Percentiles rank a stretch among this genome's conserved stretches.
These are phyloP conservation scores for Ranitomeya imitator DNA, from an alignment of 2,113 vertebrate genomes.

Conservation along the genomic window DNA sequence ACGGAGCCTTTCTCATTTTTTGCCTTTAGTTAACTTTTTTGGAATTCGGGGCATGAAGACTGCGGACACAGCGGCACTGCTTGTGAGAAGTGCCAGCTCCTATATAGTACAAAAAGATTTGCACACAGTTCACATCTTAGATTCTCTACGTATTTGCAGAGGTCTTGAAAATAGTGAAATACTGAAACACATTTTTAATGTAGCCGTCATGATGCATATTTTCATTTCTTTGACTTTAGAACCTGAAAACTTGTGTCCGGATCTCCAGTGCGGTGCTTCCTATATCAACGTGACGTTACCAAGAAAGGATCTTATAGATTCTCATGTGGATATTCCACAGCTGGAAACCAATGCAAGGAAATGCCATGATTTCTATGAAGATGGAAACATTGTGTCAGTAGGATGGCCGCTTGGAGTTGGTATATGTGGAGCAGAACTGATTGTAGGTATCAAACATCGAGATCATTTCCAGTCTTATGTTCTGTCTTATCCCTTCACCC, in stretches of 20 bases:
- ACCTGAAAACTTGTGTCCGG: conserved; percentile 41
- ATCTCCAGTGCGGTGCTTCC: conserved; percentile 55
- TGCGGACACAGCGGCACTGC: no score
- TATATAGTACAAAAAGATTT: no score
- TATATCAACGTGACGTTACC: conserved; percentile 61
- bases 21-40: no score
- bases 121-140: no score
- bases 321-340: conserved; percentile 56
- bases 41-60: no score
- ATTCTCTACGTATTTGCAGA: no score
- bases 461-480: neutral
- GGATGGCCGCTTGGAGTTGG: conserved; percentile 57
- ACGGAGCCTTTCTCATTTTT: no score
- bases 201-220: neutral
- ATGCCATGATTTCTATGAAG: conserved; percentile 54
- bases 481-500: no score
- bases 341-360: conserved; percentile 58
- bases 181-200: no score
- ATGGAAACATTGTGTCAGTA: conserved; percentile 29
- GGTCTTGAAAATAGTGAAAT: no score
- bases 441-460: conserved; percentile 7
- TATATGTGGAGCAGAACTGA: conserved; percentile 52
- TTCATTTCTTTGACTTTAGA: conserved; percentile 45
- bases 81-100: no score
- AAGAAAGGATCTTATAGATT: conserved; percentile 55